Percentiles rank a stretch among this genome's conserved stretches.
Evolutionary conservation across 2,797 vertebrate species (phyloP).

Genomic region (Arctocebus calabarensis): DNA sequence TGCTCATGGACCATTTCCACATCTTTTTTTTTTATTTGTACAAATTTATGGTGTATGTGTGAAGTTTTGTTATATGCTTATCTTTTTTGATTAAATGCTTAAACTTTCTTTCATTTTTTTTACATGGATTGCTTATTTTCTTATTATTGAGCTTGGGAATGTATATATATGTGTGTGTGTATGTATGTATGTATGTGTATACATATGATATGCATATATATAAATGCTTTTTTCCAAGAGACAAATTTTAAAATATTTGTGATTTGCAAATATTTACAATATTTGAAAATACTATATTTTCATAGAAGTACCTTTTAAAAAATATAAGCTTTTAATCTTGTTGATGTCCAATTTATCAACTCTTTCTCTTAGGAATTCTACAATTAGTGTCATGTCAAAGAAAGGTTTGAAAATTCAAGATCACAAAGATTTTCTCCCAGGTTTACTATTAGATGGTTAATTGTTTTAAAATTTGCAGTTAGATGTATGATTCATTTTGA

Average conservation of each 20-base stretch:
- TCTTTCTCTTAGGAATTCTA: not conserved
- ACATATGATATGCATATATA: too few species aligned
- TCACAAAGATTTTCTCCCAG: not conserved
- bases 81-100: conserved; percentile 8
- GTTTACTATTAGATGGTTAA: not conserved
- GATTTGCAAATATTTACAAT: not conserved
- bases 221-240: not conserved
- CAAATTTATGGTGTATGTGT: not conserved
- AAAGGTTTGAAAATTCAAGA: not conserved
- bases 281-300: not conserved
- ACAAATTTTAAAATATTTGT: not conserved
- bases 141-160: not conserved
- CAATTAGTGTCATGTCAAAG: not conserved
- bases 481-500: not conserved
- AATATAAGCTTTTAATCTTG: not conserved
- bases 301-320: not conserved
- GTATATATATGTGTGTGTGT: too few species aligned
- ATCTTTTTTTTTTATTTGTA: not conserved
- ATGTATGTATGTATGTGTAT: too few species aligned
- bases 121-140: conserved; percentile 6
- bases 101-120: not conserved
- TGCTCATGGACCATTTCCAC: not conserved
- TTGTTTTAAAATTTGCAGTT: not conserved
- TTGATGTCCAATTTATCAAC: not conserved
- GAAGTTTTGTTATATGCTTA: not conserved